Evolutionary conservation across 2,113 vertebrate species (phyloP).

Genomic region (Desmodus rotundus): DNA sequence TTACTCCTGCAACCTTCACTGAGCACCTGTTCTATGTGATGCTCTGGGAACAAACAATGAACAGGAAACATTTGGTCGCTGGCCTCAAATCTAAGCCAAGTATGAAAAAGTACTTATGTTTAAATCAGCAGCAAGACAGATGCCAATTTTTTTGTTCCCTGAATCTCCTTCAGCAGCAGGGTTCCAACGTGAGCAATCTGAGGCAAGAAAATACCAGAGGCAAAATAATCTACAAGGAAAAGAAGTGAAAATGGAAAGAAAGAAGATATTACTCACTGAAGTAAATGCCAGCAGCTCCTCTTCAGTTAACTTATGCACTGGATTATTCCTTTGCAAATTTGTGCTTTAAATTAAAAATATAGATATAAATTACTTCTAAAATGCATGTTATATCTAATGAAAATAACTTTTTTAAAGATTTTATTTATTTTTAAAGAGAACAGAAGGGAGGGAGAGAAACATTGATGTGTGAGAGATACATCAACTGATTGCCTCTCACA

Average conservation of each 20-base stretch:
- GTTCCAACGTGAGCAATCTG: slow-evolving; percentile 5
- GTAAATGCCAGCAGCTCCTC: slow-evolving; percentile 95
- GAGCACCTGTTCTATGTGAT: background rate
- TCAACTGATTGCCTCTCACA: no score
- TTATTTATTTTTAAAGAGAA: no score
- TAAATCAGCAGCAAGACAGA: background rate
- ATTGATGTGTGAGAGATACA: no score
- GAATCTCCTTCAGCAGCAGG: background rate
- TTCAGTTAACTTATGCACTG: slow-evolving; percentile 93
- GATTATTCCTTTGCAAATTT: slow-evolving; percentile 95
- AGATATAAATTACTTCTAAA: background rate
- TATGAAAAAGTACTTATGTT: background rate
- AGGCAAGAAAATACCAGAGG: background rate
- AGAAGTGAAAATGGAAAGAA: background rate
- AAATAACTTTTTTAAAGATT: background rate
- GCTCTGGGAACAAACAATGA: background rate
- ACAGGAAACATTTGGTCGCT: background rate
- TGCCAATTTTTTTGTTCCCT: background rate
- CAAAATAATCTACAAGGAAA: slow-evolving; percentile 13
- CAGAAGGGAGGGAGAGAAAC: no score
- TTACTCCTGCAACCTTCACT: background rate
- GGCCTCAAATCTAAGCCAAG: background rate
- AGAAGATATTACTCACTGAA: slow-evolving; percentile 85
- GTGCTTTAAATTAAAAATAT: slow-evolving; percentile 80
- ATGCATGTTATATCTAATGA: background rate